Conservation (phyloP, 2,888 invertebrate species). For the Monopis laevigella region DNA sequence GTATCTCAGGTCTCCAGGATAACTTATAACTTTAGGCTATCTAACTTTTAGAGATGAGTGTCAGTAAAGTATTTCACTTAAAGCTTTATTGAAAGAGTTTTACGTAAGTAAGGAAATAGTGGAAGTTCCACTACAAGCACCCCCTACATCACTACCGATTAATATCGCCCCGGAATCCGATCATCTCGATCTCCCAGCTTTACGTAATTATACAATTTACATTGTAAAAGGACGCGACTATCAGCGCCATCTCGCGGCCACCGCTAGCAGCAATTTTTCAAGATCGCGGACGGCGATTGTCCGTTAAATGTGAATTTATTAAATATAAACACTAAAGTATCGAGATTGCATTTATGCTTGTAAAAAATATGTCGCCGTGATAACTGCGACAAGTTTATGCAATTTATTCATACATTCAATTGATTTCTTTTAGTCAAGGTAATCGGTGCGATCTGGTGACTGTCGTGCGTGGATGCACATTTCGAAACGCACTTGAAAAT, state of each 20-base stretch:
- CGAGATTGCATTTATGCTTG: slow-evolving; percentile 31
- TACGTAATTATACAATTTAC: slow-evolving; percentile 63
- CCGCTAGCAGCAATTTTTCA: slow-evolving; percentile 44
- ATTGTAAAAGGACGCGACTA: slow-evolving; percentile 39
- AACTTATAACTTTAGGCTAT: too few species aligned
- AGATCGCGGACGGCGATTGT: slow-evolving; percentile 45
- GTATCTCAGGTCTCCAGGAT: too few species aligned
- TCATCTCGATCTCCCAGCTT: slow-evolving; percentile 44
- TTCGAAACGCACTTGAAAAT: neutral
- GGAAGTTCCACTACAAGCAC: too few species aligned
- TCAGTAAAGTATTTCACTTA: too few species aligned
- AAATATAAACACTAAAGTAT: slow-evolving; percentile 37
- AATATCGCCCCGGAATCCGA: slow-evolving; percentile 41
- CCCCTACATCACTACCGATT: too few species aligned
- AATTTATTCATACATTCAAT: slow-evolving; percentile 60
- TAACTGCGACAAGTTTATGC: slow-evolving; percentile 46
- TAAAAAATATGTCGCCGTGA: slow-evolving; percentile 53
- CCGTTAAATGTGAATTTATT: slow-evolving; percentile 50
- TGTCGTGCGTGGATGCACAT: slow-evolving; percentile 18
- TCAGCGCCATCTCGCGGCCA: slow-evolving; percentile 45
- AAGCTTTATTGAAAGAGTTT: too few species aligned
- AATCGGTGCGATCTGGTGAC: slow-evolving; percentile 38
- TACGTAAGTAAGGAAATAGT: too few species aligned
- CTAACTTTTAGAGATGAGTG: too few species aligned
- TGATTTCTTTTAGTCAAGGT: slow-evolving; percentile 44